These are phyloP conservation scores for Dunckerocampus dactyliophorus DNA, from an alignment of 2,113 vertebrate species.

Conservation along the genomic window DNA sequence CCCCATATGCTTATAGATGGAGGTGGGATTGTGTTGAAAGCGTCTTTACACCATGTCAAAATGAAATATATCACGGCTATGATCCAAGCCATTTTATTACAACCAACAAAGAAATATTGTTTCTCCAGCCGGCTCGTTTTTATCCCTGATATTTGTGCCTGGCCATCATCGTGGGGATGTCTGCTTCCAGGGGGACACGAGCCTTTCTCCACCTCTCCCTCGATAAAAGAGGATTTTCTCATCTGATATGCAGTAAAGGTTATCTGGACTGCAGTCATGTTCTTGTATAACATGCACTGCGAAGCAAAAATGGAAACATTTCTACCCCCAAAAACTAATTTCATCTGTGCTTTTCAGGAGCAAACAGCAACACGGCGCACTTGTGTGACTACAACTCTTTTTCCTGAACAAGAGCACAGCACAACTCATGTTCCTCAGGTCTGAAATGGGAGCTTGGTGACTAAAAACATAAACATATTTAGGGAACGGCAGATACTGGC, in stretches of 20 bases:
- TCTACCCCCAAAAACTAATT: slow-evolving; percentile 45
- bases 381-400: slow-evolving; percentile 56
- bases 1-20: slow-evolving; percentile 65
- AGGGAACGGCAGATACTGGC: too few species aligned
- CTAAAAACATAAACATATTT: too few species aligned
- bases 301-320: slow-evolving; percentile 52
- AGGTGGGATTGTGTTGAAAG: slow-evolving; percentile 63
- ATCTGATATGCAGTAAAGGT: slow-evolving; percentile 65
- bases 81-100: slow-evolving; percentile 68
- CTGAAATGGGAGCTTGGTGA: slow-evolving; percentile 8
- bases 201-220: slow-evolving; percentile 33
- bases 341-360: slow-evolving; percentile 61
- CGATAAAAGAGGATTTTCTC: slow-evolving; percentile 65
- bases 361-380: slow-evolving; percentile 35
- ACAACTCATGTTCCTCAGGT: slow-evolving; percentile 34
- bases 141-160: slow-evolving; percentile 68
- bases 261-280: slow-evolving; percentile 59
- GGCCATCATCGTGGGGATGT: slow-evolving; percentile 52
- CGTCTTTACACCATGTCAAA: slow-evolving; percentile 59
- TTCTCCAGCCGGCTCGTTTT: slow-evolving; percentile 56
- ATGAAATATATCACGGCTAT: slow-evolving; percentile 64
- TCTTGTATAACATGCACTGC: slow-evolving; percentile 61
- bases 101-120: slow-evolving; percentile 66
- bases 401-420: slow-evolving; percentile 36
- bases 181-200: slow-evolving; percentile 42